These are phyloP conservation scores for Perithous albicinctus DNA, from an alignment of 2,888 invertebrate genomes.

Conservation along the genomic window DNA sequence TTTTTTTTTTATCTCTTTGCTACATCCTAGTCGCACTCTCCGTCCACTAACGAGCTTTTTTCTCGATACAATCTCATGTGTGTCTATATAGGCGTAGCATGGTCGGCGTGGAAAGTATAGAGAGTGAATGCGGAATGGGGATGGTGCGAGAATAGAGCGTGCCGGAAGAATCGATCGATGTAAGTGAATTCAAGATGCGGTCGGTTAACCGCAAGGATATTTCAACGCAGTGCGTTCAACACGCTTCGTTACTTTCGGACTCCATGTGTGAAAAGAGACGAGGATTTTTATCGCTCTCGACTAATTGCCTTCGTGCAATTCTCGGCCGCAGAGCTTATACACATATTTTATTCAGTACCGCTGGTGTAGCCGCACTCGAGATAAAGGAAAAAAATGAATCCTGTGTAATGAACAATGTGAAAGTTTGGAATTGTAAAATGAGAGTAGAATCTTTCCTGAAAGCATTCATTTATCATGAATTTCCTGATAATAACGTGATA, in stretches of 20 bases:
- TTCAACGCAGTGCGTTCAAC: slow-evolving; percentile 5
- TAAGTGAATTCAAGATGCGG: slow-evolving; percentile 48
- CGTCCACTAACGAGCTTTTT: slow-evolving; percentile 55
- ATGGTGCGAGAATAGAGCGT: slow-evolving; percentile 43
- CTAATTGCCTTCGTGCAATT: neutral
- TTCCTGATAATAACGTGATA: no score
- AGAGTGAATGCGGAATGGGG: neutral
- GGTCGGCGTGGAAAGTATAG: neutral
- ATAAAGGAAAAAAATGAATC: neutral
- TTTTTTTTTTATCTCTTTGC: slow-evolving; percentile 32
- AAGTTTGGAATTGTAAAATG: no score
- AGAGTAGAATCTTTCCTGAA: no score
- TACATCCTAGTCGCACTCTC: slow-evolving; percentile 10
- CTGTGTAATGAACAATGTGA: neutral
- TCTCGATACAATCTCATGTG: slow-evolving; percentile 16
- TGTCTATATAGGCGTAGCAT: slow-evolving; percentile 3
- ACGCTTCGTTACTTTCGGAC: slow-evolving; percentile 29
- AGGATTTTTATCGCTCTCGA: neutral
- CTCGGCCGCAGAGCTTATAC: neutral
- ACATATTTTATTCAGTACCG: neutral
- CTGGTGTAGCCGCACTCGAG: neutral
- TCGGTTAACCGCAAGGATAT: slow-evolving; percentile 37
- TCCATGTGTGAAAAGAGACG: neutral
- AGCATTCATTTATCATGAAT: no score
- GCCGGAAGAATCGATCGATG: slow-evolving; percentile 39